These are phyloP conservation scores for Cynopterus sphinx DNA, from an alignment of 2,797 vertebrate species.

Conservation along the genomic window DNA sequence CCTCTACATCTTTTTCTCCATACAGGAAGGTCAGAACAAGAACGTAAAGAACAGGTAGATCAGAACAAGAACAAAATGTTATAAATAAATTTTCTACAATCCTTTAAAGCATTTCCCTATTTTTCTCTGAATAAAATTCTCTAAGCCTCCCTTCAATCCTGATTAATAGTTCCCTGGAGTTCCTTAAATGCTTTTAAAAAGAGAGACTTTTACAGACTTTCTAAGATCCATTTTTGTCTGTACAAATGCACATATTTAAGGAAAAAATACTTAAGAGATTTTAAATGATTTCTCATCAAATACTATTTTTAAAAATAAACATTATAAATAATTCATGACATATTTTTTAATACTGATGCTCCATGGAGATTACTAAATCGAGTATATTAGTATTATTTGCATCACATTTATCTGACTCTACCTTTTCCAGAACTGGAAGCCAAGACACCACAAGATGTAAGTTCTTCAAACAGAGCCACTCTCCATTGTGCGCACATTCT, in stretches of 20 bases:
- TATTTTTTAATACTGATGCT: background rate
- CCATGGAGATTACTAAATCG: background rate
- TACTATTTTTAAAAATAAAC: conserved; percentile 1
- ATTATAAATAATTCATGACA: background rate
- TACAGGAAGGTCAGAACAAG: background rate
- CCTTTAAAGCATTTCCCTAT: background rate
- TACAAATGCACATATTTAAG: background rate
- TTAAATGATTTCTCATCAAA: conserved; percentile 15
- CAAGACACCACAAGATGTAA: conserved; percentile 96
- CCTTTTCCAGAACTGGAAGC: conserved; percentile 96
- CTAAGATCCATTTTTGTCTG: background rate
- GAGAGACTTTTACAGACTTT: background rate
- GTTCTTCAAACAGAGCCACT: conserved; percentile 98
- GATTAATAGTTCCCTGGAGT: background rate
- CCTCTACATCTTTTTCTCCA: background rate
- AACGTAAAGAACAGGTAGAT: background rate
- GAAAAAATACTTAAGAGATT: background rate
- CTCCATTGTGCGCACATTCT: conserved; percentile 92
- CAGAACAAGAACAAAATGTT: background rate
- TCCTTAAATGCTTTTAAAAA: background rate
- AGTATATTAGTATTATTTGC: background rate
- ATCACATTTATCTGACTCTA: conserved; percentile 67
- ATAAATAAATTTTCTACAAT: background rate
- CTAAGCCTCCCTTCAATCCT: background rate
- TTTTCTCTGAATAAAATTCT: background rate